Evolutionary conservation across 2,888 invertebrate species (phyloP).

Genomic region (Calephelis perditalis): DNA sequence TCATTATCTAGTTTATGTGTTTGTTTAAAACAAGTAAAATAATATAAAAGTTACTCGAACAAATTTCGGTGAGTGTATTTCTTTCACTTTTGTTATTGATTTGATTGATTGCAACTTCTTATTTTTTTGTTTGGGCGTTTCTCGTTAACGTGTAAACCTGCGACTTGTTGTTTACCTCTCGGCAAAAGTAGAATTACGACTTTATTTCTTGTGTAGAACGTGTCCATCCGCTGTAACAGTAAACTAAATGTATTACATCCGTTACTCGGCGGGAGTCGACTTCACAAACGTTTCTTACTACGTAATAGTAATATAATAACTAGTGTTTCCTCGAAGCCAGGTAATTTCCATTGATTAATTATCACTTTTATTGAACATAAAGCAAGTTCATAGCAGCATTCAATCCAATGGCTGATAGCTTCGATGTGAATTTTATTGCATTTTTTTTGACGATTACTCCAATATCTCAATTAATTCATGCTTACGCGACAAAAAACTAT

Average conservation of each 20-base stretch:
- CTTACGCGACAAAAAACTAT: too few species aligned
- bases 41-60: too few species aligned
- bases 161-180: constrained; percentile 36
- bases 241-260: constrained; percentile 54
- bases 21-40: too few species aligned
- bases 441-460: too few species aligned
- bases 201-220: constrained; percentile 39
- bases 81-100: background rate
- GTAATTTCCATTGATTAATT: constrained; percentile 15
- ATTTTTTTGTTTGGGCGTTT: constrained; percentile 25
- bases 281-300: constrained; percentile 28
- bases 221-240: constrained; percentile 46
- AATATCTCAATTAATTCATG: too few species aligned
- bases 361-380: background rate
- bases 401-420: too few species aligned
- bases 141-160: constrained; percentile 26
- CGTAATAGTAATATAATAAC: constrained; percentile 1
- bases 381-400: background rate
- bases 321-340: constrained; percentile 17
- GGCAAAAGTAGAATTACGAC: constrained; percentile 55
- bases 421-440: too few species aligned
- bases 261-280: constrained; percentile 50
- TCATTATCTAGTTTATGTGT: too few species aligned
- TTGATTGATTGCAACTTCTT: background rate
- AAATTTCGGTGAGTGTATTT: background rate